Percentiles rank a stretch among this genome's conserved stretches.
These are phyloP conservation scores for Meleagris gallopavo DNA, from an alignment of 2,113 vertebrate genomes.

Conservation along the genomic window DNA sequence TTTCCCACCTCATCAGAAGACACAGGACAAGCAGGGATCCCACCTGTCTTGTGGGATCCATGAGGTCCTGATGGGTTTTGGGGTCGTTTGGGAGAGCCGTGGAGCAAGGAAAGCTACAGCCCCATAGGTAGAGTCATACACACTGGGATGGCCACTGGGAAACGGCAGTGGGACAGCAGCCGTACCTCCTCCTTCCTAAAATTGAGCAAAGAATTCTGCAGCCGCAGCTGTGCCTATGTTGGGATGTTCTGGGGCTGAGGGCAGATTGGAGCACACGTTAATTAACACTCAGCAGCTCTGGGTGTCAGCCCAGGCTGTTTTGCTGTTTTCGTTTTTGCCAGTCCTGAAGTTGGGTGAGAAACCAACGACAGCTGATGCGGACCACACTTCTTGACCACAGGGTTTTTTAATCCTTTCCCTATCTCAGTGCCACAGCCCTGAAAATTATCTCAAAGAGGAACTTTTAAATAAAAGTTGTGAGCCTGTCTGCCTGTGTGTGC, in stretches of 20 bases:
- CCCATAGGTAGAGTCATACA: neutral
- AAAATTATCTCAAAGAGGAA: neutral
- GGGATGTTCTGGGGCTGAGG: constrained; percentile 55
- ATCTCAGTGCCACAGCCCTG: rapidly evolving
- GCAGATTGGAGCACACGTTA: constrained; percentile 43
- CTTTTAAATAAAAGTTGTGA: constrained; percentile 34
- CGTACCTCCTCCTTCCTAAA: neutral
- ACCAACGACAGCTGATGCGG: neutral
- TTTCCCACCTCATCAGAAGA: neutral
- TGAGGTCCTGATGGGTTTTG: neutral
- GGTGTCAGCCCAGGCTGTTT: constrained; percentile 11
- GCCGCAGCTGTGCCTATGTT: neutral
- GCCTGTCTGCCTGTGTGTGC: neutral
- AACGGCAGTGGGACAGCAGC: neutral
- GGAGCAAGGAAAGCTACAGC: neutral
- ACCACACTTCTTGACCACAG: neutral
- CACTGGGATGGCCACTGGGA: rapidly evolving
- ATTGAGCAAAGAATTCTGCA: neutral
- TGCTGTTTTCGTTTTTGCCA: constrained; percentile 18
- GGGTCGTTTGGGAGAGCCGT: rapidly evolving
- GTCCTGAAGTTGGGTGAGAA: neutral
- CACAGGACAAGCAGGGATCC: neutral
- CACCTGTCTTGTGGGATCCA: neutral
- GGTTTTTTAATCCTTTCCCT: neutral
- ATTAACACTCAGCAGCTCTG: constrained; percentile 46